A percentile compares a stretch with the other conserved stretches of the same genome.
Conservation (phyloP, 2,113 vertebrate genomes). For the Centropus unirufus region DNA sequence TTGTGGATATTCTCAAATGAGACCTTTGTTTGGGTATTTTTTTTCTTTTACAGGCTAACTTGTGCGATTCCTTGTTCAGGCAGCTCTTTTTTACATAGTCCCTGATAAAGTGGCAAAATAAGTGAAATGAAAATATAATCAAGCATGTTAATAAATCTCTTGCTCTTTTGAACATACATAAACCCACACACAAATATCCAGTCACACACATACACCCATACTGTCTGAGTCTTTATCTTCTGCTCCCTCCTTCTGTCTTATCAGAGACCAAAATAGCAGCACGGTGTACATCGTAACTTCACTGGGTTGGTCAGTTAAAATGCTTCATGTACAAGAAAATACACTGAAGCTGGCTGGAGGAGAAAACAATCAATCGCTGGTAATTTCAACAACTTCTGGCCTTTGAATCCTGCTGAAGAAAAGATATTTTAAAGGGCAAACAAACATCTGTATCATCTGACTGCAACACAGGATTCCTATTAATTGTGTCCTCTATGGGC, state of each 20-base stretch:
- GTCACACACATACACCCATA: neutral
- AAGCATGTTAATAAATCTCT: neutral
- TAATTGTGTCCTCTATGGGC: neutral
- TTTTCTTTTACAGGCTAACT: neutral
- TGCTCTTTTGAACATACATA: neutral
- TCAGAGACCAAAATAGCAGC: neutral
- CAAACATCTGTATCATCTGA: neutral
- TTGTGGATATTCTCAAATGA: neutral
- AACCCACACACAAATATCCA: neutral
- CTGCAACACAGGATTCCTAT: constrained; percentile 14
- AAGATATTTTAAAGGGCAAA: neutral
- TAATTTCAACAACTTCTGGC: neutral
- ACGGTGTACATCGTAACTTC: neutral
- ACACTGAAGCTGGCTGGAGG: neutral
- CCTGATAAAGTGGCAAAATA: neutral
- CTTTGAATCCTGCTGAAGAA: neutral
- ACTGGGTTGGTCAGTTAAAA: neutral
- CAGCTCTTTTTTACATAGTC: neutral
- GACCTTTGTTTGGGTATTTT: neutral
- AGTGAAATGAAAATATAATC: neutral
- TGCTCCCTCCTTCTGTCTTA: neutral
- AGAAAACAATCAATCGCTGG: neutral
- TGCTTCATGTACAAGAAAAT: neutral
- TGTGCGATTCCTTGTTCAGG: neutral
- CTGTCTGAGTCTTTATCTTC: neutral